Evolutionary conservation across 2,797 vertebrate genomes (phyloP), one percentile per base, ranked within the genome.

Genomic region (Lepidocolaptes lacrymiger): DNA sequence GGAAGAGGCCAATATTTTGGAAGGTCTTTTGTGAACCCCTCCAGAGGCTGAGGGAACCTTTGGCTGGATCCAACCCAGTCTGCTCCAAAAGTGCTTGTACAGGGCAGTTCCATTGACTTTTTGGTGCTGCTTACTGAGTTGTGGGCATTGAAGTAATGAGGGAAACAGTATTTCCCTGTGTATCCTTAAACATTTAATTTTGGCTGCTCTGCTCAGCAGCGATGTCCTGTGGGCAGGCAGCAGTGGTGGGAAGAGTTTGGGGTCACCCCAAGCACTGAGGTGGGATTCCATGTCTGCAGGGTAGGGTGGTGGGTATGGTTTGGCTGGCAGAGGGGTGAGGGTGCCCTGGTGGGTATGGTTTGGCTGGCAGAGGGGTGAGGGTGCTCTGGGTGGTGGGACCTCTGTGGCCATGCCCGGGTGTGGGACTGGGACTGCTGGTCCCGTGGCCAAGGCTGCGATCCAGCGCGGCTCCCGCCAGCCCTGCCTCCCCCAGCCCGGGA

Each of bases 401-500:
- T 19, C 21, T 0, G 56, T 0, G 8, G n/a, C 44, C 81, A 5
- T 4, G 49, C 46, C 23, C 2, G 54, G 61, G 28, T 14, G 43
- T 1, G 2, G 64, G 62, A 9, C 16, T 46, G 44, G 22, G 44
- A 22, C 22, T 46, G 67, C 67, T 2, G 22, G 28, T 44, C 20
- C 67, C 3, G 4, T 26, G 49, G 51, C 28, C 24, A 16, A 34
- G 28, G n/a, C 77, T 23, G 51, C 1, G 12, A 72, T 51, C 69
- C 58, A 28, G 27, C 4, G 0, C 8, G 1, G 85, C 63, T 80
- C 69, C 72, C 5, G 12, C 41, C 83, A 37, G 66, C 81, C 46
- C 94, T 79, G 69, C 76, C 95, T 83, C 91, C 87, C 88, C 88
- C 85, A 85, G 72, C 61, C 86, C 30, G 44, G 80, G 96, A 96